These are phyloP conservation scores for Odontophorus gujanensis DNA, from an alignment of 2,113 vertebrate genomes.

Conservation along the genomic window DNA sequence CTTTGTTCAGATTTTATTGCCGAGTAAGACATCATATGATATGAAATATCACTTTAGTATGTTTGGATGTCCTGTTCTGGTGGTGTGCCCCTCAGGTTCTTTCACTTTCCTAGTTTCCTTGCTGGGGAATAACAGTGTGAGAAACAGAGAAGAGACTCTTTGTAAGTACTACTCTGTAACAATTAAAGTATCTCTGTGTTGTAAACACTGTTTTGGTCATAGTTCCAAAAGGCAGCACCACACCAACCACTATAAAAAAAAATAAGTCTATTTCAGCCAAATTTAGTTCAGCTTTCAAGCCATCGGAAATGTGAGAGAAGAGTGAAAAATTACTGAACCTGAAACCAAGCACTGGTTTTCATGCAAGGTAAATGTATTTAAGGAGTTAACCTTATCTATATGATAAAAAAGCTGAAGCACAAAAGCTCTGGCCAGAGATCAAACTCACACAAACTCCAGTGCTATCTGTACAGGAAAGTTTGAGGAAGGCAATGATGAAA, in stretches of 20 bases:
- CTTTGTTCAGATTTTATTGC: neutral
- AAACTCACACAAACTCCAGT: neutral
- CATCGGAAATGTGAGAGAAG: neutral
- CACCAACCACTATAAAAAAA: neutral
- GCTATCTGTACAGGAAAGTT: neutral
- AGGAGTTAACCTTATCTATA: neutral
- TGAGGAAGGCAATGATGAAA: neutral
- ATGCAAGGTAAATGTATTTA: neutral
- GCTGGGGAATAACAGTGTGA: neutral
- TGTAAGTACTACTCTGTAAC: neutral
- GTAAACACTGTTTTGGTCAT: neutral
- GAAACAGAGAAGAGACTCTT: neutral
- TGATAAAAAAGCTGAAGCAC: neutral
- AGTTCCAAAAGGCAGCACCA: neutral
- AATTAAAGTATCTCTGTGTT: neutral
- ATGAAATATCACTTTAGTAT: neutral
- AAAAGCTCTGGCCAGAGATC: neutral
- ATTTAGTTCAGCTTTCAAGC: neutral
- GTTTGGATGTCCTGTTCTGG: neutral
- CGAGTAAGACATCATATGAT: neutral
- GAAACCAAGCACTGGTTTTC: neutral
- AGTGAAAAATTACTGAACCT: neutral
- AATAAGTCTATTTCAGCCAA: neutral
- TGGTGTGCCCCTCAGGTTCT: neutral
- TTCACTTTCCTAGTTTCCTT: neutral